These are phyloP conservation scores for Zalophus californianus DNA, from an alignment of 2,797 vertebrate genomes.

Conservation along the genomic window DNA sequence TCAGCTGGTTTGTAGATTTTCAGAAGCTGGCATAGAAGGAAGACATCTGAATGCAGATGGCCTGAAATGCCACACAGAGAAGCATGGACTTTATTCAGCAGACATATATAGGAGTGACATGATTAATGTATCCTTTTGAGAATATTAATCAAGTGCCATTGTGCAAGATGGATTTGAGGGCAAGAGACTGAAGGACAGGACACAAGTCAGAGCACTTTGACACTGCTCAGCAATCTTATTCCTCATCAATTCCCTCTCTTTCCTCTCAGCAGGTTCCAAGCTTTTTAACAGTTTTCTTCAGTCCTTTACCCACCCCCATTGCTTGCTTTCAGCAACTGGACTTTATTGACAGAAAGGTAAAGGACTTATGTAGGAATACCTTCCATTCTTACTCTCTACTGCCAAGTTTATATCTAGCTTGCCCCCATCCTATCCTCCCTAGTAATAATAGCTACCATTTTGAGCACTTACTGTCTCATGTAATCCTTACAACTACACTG, in stretches of 20 bases:
- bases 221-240: slow-evolving; percentile 21
- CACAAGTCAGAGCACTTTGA: slow-evolving; percentile 9
- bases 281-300: slow-evolving; percentile 8
- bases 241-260: background rate
- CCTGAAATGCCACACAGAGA: slow-evolving; percentile 51
- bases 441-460: slow-evolving; percentile 44
- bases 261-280: slow-evolving; percentile 3
- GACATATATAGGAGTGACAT: background rate
- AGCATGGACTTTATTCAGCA: slow-evolving; percentile 49
- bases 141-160: slow-evolving; percentile 61
- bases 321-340: background rate
- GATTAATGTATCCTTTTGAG: slow-evolving; percentile 53
- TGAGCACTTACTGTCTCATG: slow-evolving; percentile 5
- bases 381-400: slow-evolving; percentile 35
- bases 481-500: slow-evolving; percentile 24
- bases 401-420: slow-evolving; percentile 45
- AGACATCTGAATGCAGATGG: slow-evolving; percentile 39
- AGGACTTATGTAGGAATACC: background rate
- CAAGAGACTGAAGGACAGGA: slow-evolving; percentile 36
- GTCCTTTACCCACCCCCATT: background rate
- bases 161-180: slow-evolving; percentile 40
- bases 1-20: background rate
- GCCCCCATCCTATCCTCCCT: background rate
- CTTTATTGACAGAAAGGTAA: slow-evolving; percentile 27
- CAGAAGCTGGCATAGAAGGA: background rate